A percentile compares a stretch with the other conserved stretches of the same genome.
Conservation (phyloP, 2,113 vertebrate genomes). For the Odocoileus hemionus region DNA sequence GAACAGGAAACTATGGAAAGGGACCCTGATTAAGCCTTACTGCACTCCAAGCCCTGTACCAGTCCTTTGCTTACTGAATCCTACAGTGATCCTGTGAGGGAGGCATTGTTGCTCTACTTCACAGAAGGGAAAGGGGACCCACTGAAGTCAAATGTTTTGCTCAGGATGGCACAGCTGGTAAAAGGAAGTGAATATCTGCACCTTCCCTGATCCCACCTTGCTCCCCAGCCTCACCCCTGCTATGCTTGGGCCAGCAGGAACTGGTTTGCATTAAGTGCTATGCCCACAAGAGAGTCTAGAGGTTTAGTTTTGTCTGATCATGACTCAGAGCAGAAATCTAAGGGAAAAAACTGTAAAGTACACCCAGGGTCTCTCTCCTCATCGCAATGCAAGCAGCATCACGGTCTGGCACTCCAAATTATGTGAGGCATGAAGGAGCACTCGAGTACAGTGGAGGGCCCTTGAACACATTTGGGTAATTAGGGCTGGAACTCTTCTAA, state of each 20-base stretch:
- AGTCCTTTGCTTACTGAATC: neutral
- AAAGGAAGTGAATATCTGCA: neutral
- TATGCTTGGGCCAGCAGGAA: neutral
- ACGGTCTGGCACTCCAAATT: slow-evolving; percentile 10
- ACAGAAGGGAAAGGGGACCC: neutral
- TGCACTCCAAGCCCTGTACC: neutral
- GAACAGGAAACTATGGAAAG: neutral
- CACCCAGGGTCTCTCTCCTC: neutral
- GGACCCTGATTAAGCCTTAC: neutral
- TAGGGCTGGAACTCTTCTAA: slow-evolving; percentile 40
- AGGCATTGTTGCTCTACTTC: neutral
- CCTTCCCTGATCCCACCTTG: neutral
- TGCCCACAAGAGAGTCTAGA: slow-evolving; percentile 10
- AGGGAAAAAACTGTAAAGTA: neutral
- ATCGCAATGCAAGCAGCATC: neutral
- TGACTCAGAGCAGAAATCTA: slow-evolving; percentile 34
- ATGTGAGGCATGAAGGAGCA: accelerated
- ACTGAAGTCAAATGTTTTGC: neutral
- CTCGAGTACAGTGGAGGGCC: slow-evolving; percentile 37
- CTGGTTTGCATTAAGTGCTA: neutral
- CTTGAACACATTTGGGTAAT: slow-evolving; percentile 57
- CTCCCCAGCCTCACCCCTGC: neutral
- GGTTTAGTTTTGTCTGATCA: neutral
- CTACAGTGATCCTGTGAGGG: neutral
- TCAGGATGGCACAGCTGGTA: slow-evolving; percentile 1